Evolutionary conservation across 1,140 invertebrate species (phyloP).

Genomic region (Apocrypta bakeri): DNA sequence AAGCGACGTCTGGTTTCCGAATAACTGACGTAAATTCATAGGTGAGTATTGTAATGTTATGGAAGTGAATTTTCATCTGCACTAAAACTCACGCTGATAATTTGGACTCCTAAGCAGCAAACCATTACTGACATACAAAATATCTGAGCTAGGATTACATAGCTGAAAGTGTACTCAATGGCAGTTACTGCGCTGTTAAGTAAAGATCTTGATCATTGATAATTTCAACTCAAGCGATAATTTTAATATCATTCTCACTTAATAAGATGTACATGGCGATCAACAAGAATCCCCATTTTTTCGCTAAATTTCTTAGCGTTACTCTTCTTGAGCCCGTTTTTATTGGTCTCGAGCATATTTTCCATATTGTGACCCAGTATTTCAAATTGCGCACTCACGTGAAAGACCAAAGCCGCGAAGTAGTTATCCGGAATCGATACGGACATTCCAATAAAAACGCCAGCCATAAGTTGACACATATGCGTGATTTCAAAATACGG

Average conservation of each 20-base stretch:
- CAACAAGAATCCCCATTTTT: background rate
- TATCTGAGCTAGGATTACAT: background rate
- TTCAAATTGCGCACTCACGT: background rate
- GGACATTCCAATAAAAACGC: constrained; percentile 23
- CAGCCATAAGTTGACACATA: background rate
- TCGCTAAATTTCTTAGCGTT: background rate
- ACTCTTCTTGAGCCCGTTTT: too few relatives aligned
- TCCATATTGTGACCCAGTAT: background rate
- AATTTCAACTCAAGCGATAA: background rate
- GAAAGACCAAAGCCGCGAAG: constrained; percentile 15
- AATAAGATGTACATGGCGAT: constrained; percentile 26
- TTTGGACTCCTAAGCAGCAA: constrained; percentile 15
- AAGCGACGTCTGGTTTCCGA: background rate
- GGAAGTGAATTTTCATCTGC: background rate
- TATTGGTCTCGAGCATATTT: background rate
- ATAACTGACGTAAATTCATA: background rate
- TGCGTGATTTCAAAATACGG: background rate
- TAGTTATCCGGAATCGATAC: constrained; percentile 15
- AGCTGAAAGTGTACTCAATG: background rate
- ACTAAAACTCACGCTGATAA: constrained; percentile 6
- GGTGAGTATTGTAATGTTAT: too few relatives aligned
- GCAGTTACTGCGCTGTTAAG: too few relatives aligned
- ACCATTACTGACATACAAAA: constrained; percentile 26
- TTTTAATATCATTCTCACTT: constrained; percentile 10
- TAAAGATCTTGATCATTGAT: too few relatives aligned